These are phyloP conservation scores for Mamestra brassicae DNA, from an alignment of 2,888 invertebrate genomes.

Conservation along the genomic window DNA sequence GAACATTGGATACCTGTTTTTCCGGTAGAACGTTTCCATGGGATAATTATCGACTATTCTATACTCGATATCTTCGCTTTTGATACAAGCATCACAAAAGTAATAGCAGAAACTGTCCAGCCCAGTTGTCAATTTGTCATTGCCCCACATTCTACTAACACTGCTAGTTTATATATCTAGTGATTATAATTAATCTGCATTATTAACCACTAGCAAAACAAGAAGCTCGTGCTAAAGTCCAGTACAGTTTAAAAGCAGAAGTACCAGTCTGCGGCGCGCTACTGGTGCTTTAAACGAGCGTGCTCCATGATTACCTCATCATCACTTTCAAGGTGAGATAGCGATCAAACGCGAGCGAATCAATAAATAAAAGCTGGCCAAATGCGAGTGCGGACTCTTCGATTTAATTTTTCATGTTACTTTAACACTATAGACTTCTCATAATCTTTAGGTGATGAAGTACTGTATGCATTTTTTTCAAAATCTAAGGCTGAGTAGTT, in stretches of 20 bases:
- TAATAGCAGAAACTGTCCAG: background rate
- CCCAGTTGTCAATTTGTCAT: background rate
- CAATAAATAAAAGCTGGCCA: too few relatives aligned
- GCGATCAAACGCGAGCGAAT: too few relatives aligned
- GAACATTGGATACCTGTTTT: background rate
- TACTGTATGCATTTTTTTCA: too few relatives aligned
- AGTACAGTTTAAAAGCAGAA: conserved; percentile 11
- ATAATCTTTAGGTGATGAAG: too few relatives aligned
- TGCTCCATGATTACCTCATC: too few relatives aligned
- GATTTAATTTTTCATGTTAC: too few relatives aligned
- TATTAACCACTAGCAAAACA: conserved; percentile 12
- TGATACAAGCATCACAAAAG: background rate
- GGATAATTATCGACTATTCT: too few relatives aligned
- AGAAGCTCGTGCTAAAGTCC: conserved; percentile 12
- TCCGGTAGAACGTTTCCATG: background rate
- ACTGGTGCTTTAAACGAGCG: background rate
- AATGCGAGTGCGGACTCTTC: too few relatives aligned
- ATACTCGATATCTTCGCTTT: background rate
- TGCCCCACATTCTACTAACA: conserved; percentile 12
- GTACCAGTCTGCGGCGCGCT: background rate
- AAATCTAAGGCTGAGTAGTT: too few relatives aligned
- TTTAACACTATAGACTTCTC: too few relatives aligned
- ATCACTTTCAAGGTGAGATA: too few relatives aligned
- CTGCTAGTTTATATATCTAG: conserved; percentile 5
- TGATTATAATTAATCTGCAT: conserved; percentile 21